Evolutionary conservation across 2,797 vertebrate genomes (phyloP).

Genomic region (Thamnophis elegans): DNA sequence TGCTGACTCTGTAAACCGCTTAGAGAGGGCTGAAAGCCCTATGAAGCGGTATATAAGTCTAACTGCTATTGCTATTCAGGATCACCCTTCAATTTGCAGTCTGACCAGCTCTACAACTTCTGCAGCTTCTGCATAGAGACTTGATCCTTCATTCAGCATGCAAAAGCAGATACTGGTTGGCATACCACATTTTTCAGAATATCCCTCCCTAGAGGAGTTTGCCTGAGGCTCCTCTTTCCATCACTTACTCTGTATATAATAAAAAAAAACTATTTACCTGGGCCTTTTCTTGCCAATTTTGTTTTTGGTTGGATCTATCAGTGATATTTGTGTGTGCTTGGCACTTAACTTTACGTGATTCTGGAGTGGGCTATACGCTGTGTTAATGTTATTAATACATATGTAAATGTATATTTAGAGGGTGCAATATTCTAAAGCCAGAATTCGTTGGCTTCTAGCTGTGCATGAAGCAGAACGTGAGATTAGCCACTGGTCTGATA

Average conservation of each 20-base stretch:
- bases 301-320: neutral
- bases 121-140: neutral
- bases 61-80: too few relatives aligned
- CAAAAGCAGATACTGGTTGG: neutral
- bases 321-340: neutral
- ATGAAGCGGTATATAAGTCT: too few relatives aligned
- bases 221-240: neutral
- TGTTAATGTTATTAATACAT: neutral
- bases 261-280: neutral
- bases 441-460: neutral
- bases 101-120: neutral
- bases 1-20: too few relatives aligned
- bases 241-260: neutral
- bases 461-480: neutral
- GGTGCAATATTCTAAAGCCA: neutral
- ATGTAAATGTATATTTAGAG: neutral
- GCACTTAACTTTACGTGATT: neutral
- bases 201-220: neutral
- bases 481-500: neutral
- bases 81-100: neutral
- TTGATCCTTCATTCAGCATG: neutral
- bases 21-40: too few relatives aligned
- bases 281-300: neutral
- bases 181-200: neutral
- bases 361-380: neutral